A percentile compares a stretch with the other conserved stretches of the same genome.
These are phyloP conservation scores for Cyanocitta stelleri DNA, from an alignment of 2,113 vertebrate genomes.

Conservation along the genomic window DNA sequence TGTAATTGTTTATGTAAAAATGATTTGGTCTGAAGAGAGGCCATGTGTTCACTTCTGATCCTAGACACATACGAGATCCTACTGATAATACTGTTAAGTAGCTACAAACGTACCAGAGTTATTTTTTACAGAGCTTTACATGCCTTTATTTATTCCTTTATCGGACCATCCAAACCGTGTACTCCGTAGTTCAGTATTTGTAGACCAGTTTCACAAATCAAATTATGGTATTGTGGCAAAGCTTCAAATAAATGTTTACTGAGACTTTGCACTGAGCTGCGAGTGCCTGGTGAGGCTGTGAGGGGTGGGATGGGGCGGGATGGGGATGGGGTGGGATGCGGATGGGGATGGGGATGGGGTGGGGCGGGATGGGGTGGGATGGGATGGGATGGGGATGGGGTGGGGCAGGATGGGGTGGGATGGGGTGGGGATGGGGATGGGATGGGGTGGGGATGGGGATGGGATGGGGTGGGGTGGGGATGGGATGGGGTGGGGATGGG, in stretches of 20 bases:
- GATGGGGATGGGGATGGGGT: neutral
- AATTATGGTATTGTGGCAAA: constrained; percentile 57
- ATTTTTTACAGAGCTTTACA: constrained; percentile 33
- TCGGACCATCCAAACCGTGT: constrained; percentile 26
- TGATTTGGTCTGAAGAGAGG: neutral
- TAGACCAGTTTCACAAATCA: constrained; percentile 51
- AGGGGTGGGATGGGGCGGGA: neutral
- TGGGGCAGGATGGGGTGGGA: neutral
- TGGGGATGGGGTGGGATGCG: neutral
- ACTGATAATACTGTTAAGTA: neutral
- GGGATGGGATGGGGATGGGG: neutral
- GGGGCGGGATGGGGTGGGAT: neutral
- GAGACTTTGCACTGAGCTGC: constrained; percentile 15
- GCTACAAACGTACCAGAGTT: neutral
- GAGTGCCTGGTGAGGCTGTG: neutral
- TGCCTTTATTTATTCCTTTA: constrained; percentile 67
- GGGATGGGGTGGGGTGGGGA: too few relatives aligned
- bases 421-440: neutral
- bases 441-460: too few relatives aligned
- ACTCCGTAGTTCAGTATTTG: constrained; percentile 38
- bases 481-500: too few relatives aligned
- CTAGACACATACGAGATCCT: neutral
- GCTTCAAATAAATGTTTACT: constrained; percentile 62
- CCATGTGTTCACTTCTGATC: neutral
- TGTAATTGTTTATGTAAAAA: neutral